Conservation (phyloP, 2,113 vertebrate species). For the Brachirus orientalis region DNA sequence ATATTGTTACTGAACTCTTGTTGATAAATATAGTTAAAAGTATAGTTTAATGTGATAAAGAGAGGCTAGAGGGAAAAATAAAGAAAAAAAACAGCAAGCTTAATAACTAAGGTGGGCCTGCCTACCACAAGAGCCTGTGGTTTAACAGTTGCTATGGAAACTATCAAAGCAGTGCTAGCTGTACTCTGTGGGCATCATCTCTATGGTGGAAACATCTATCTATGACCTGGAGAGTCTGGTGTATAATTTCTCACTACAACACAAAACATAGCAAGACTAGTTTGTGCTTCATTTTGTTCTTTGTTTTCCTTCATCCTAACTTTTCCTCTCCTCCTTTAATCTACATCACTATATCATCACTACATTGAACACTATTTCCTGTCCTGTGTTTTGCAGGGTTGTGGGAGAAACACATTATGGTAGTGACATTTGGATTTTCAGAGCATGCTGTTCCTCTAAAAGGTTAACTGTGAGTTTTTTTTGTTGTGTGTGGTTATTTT, state of each 20-base stretch:
- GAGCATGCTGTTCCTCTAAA: constrained; percentile 17
- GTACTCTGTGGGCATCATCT: constrained; percentile 29
- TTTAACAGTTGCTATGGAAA: constrained; percentile 69
- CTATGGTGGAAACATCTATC: constrained; percentile 27
- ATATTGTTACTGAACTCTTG: background rate
- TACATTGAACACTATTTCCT: constrained; percentile 14
- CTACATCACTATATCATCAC: constrained; percentile 10
- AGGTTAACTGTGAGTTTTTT: constrained; percentile 11
- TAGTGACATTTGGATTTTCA: constrained; percentile 33
- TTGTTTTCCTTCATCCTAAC: background rate
- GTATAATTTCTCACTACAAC: constrained; percentile 27
- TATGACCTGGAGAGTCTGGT: constrained; percentile 46
- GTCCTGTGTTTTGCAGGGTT: background rate
- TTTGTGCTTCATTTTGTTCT: constrained; percentile 2
- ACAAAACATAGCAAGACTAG: background rate
- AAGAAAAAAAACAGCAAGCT: constrained; percentile 24
- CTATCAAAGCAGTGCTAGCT: constrained; percentile 42
- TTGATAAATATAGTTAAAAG: background rate
- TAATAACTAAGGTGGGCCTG: constrained; percentile 17
- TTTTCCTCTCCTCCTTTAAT: constrained; percentile 2
- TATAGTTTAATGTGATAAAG: background rate
- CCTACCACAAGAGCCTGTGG: constrained; percentile 44
- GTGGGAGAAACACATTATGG: constrained; percentile 21
- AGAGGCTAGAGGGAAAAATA: background rate
- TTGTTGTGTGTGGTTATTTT: background rate